Evolutionary conservation across 2,113 vertebrate genomes (phyloP).

Genomic region (Jacana jacana): DNA sequence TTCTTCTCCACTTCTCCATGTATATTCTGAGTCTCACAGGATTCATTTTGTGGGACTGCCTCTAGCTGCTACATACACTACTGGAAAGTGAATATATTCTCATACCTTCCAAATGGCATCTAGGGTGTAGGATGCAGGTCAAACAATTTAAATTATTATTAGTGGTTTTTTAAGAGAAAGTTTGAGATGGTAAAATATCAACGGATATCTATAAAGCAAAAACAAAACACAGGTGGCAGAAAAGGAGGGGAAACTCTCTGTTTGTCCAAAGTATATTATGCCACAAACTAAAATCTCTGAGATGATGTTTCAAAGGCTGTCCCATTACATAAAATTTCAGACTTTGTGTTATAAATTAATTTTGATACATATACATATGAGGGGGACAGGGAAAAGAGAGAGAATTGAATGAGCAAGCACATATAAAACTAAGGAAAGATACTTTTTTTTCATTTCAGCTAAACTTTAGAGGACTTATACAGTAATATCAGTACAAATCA

Average conservation of each 20-base stretch:
- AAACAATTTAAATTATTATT: not conserved
- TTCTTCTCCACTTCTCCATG: not conserved
- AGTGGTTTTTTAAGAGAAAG: not conserved
- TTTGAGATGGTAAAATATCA: not conserved
- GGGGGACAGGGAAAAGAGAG: rapidly evolving
- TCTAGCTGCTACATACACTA: not conserved
- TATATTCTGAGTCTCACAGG: not conserved
- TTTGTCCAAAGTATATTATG: not conserved
- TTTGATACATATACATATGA: not conserved
- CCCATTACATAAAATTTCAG: not conserved
- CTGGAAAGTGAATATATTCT: not conserved
- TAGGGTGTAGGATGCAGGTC: not conserved
- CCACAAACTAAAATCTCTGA: not conserved
- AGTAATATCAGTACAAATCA: not conserved
- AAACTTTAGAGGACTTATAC: not conserved
- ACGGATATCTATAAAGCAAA: not conserved
- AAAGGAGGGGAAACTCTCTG: not conserved
- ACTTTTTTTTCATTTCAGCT: not conserved
- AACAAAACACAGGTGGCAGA: not conserved
- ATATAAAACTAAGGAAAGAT: not conserved
- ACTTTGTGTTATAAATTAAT: not conserved
- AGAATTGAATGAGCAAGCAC: not conserved
- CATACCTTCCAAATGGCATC: not conserved
- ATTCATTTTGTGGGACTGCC: not conserved
- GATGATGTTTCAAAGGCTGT: not conserved